Evolutionary conservation across 1,140 invertebrate species (phyloP).

Genomic region (Drosophila athabasca): DNA sequence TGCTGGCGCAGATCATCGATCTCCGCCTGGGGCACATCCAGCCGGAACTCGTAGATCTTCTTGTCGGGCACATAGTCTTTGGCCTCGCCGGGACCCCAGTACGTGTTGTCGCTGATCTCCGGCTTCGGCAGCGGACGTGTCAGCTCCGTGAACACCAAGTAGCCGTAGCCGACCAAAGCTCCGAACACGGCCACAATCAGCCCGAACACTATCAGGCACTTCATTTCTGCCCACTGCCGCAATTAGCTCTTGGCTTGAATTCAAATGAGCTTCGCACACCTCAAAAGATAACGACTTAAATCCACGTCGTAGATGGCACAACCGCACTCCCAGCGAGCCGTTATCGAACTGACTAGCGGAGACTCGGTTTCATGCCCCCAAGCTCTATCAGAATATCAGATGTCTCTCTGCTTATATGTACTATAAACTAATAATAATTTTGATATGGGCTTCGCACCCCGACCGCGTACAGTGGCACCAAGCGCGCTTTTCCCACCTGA

Average conservation of each 20-base stretch:
- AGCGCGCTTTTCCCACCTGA: background rate
- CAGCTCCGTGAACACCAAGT: constrained; percentile 64
- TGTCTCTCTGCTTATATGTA: constrained; percentile 2
- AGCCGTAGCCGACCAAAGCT: constrained; percentile 66
- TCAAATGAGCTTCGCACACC: constrained; percentile 23
- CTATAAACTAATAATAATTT: constrained; percentile 37
- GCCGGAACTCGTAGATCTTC: constrained; percentile 60
- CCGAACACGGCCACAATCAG: constrained; percentile 67
- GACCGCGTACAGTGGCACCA: constrained; percentile 17
- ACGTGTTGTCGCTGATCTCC: constrained; percentile 67
- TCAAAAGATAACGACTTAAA: background rate
- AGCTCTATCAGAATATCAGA: constrained; percentile 25
- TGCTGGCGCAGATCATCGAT: constrained; percentile 86
- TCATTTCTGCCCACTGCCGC: constrained; percentile 45
- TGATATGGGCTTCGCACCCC: constrained; percentile 29
- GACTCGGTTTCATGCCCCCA: background rate
- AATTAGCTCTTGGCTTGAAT: constrained; percentile 29
- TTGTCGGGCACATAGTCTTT: constrained; percentile 61
- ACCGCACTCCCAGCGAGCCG: constrained; percentile 5
- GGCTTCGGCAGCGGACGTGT: constrained; percentile 72
- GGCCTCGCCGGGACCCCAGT: constrained; percentile 76
- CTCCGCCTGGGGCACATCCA: constrained; percentile 65
- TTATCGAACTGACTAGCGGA: constrained; percentile 27
- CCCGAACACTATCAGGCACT: constrained; percentile 66
- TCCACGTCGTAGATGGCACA: background rate